Evolutionary conservation across 2,888 invertebrate genomes (phyloP), one percentile per base, ranked within the genome.

Genomic region (Standfussiana lucernea): DNA sequence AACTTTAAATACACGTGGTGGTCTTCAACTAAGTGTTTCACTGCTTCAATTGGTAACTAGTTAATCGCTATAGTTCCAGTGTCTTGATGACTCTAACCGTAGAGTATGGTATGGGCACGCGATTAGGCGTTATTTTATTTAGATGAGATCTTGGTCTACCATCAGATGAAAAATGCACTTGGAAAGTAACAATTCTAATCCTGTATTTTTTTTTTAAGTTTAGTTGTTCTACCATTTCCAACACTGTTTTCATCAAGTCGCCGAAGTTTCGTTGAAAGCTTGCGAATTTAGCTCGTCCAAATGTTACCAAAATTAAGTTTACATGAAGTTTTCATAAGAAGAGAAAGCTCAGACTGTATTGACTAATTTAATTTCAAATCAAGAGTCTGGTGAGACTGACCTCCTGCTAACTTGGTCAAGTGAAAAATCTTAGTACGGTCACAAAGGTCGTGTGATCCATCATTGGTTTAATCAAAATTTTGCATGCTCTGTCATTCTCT

Each of bases 401-500:
- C 35, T 28, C 18, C 10, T 40, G 15, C 64, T 24, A 35, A n/a
- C 28, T 28, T 21, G 45, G 28, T 28, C 6, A 66, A 8, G 32
- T 53, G 50, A 64, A 61, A 28, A 37, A 50, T 62, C 28, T 65
- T 15, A 50, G 42, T 70, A 72, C 59, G 37, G 47, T 67, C 79
- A 45, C 47, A 40, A 59, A 90, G 85, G 88, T 83, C 88, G 81
- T 86, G 86, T 74, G 88, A 88, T 83, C 75, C 72, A 89, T 80
- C 72, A 70, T 59, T 47, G 74, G 75, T 71, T 77, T 82, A 90
- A 90, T 88, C 83, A 77, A 73, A 80, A 92, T 91, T 91, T 86
- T 79, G 83, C 88, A 89, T 88, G 90, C 88, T 89, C 79, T 70
- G 72, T 89, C 50, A 79, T 86, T 81, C 67, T 71, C 47, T 72